phyloP scores from a whole-genome alignment of 2,888 invertebrate species.

The Sipha maydis region DNA sequence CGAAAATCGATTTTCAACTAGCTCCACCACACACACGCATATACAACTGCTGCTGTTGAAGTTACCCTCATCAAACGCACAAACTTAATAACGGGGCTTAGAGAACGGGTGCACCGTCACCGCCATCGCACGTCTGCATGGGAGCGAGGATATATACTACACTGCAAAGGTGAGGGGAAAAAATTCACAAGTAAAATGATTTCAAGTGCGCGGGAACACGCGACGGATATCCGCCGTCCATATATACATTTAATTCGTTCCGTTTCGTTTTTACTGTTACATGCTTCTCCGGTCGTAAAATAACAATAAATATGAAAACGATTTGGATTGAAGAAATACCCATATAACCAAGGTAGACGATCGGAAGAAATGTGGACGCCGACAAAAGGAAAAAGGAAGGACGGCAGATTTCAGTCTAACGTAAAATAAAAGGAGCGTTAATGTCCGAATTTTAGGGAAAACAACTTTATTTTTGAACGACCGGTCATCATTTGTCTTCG shows the following conservation, averaged over 20 bases:
- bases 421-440: not conserved
- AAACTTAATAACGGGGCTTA: constrained; percentile 18
- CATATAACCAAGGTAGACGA: not conserved
- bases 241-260: not conserved
- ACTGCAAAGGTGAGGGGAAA: not conserved
- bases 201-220: constrained; percentile 17
- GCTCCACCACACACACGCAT: not conserved
- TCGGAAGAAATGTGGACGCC: not conserved
- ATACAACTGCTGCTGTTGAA: not conserved
- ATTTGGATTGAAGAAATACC: not conserved
- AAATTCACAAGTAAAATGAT: not conserved
- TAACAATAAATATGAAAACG: not conserved
- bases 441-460: not conserved
- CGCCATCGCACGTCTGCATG: not conserved
- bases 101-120: not conserved
- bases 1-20: constrained; percentile 42
- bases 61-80: constrained; percentile 37
- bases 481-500: too few species aligned
- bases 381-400: not conserved
- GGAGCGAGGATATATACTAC: too few species aligned
- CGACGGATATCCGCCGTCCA: constrained; percentile 16
- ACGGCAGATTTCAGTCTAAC: not conserved
- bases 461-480: not conserved
- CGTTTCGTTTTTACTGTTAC: not conserved
- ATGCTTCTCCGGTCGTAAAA: not conserved